Conservation (phyloP, 2,888 invertebrate species). For the Keiferia lycopersicella region DNA sequence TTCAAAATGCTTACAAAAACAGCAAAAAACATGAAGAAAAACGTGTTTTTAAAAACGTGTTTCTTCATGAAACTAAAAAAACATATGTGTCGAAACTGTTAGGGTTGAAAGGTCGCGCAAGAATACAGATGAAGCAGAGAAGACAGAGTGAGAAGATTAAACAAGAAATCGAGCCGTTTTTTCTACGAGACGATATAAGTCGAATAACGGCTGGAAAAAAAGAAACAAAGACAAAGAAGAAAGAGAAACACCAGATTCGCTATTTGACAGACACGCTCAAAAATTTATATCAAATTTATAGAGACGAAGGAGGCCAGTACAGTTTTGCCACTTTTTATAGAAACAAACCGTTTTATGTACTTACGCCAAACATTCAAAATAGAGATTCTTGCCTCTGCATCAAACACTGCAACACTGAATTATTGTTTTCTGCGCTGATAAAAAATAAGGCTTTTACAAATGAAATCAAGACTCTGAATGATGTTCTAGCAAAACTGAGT, state of each 20-base stretch:
- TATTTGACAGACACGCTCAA: slow-evolving; percentile 24
- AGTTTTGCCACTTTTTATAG: slow-evolving; percentile 26
- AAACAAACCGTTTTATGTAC: slow-evolving; percentile 29
- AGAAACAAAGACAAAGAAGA: slow-evolving; percentile 25
- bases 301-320: slow-evolving; percentile 24
- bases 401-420: slow-evolving; percentile 31
- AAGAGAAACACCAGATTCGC: slow-evolving; percentile 26
- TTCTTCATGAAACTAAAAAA: not conserved
- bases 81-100: slow-evolving; percentile 9
- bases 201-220: slow-evolving; percentile 26
- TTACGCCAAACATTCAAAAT: slow-evolving; percentile 25
- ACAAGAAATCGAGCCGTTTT: slow-evolving; percentile 21
- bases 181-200: slow-evolving; percentile 26
- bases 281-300: slow-evolving; percentile 28
- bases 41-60: not conserved
- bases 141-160: not conserved
- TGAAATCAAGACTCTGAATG: not conserved
- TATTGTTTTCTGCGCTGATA: slow-evolving; percentile 13
- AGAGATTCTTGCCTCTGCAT: slow-evolving; percentile 27
- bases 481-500: not conserved
- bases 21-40: not conserved
- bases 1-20: slow-evolving; percentile 7
- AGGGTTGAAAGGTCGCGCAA: not conserved
- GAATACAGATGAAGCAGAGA: not conserved
- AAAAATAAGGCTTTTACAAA: slow-evolving; percentile 4